Conservation (phyloP, 2,797 vertebrate species). For the Acanthurus leucopareius region DNA sequence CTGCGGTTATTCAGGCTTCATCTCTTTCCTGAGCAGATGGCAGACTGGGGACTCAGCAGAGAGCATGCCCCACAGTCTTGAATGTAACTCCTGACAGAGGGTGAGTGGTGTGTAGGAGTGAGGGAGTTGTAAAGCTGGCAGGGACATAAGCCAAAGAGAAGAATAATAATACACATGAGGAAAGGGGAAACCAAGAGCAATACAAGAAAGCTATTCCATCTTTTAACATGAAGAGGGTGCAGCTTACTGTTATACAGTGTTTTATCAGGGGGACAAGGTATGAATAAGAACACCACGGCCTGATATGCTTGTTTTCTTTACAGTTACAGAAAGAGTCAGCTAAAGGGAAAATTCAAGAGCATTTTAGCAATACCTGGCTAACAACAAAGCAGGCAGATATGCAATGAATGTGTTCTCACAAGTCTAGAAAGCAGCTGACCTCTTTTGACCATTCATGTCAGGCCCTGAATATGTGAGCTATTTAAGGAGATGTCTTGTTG, state of each 20-base stretch:
- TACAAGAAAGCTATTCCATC: conserved; percentile 68
- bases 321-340: conserved; percentile 55
- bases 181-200: conserved; percentile 75
- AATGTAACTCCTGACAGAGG: conserved; percentile 76
- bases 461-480: conserved; percentile 29
- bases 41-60: conserved; percentile 67
- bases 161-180: conserved; percentile 80
- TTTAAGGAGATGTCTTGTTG: conserved; percentile 47
- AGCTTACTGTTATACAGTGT: conserved; percentile 69
- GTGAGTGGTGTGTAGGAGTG: conserved; percentile 73
- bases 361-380: conserved; percentile 52
- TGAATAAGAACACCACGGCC: conserved; percentile 67
- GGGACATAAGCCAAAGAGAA: conserved; percentile 68
- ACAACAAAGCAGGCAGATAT: conserved; percentile 11
- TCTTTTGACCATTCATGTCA: conserved; percentile 43
- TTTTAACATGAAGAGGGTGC: conserved; percentile 53
- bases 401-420: conserved; percentile 46
- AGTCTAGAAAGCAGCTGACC: conserved; percentile 60
- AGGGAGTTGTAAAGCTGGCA: conserved; percentile 76
- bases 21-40: conserved; percentile 75
- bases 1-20: conserved; percentile 60
- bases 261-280: conserved; percentile 59
- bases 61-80: conserved; percentile 69
- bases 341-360: conserved; percentile 28
- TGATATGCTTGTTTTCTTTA: conserved; percentile 57